A percentile compares a stretch with the other conserved stretches of the same genome.
phyloP scores from a whole-genome alignment of 2,797 vertebrate genomes.

The Etheostoma perlongum region DNA sequence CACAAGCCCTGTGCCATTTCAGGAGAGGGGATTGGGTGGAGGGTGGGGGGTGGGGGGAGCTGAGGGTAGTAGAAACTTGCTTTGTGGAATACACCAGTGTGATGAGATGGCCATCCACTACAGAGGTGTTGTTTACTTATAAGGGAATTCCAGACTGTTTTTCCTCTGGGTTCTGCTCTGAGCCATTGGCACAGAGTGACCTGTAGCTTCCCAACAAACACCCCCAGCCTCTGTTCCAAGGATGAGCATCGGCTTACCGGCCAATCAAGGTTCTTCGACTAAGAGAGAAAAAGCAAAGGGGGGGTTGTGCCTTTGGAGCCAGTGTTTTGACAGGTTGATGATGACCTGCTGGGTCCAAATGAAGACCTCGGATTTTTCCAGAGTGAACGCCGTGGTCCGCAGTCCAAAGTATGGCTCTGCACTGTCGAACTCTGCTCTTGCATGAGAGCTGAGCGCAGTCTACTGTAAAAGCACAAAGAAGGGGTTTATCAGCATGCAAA shows the following conservation, averaged over 20 bases:
- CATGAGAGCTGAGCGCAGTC: conserved; percentile 23
- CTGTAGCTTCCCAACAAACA: conserved; percentile 74
- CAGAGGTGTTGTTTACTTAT: conserved; percentile 56
- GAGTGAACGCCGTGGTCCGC: conserved; percentile 66
- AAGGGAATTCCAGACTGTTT: conserved; percentile 57
- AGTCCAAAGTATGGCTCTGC: conserved; percentile 66
- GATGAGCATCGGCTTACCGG: conserved; percentile 37
- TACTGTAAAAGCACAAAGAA: conserved; percentile 63
- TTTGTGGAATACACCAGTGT: conserved; percentile 67
- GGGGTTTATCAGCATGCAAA: conserved; percentile 76
- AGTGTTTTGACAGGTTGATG: conserved; percentile 75
- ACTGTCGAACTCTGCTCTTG: conserved; percentile 40
- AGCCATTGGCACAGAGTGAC: conserved; percentile 67
- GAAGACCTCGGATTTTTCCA: conserved; percentile 62
- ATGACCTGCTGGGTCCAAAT: conserved; percentile 55
- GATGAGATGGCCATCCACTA: conserved; percentile 30
- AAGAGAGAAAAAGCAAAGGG: conserved; percentile 16
- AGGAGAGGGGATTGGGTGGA: conserved; percentile 19
- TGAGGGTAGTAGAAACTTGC: background rate
- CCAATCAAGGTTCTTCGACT: conserved; percentile 44
- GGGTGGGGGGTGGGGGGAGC: background rate
- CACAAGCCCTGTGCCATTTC: conserved; percentile 56
- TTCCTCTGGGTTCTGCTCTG: conserved; percentile 22
- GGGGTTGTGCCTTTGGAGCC: conserved; percentile 26
- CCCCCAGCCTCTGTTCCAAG: conserved; percentile 45